phyloP scores from a whole-genome alignment of 2,113 vertebrate genomes.

The Xenopus laevis region DNA sequence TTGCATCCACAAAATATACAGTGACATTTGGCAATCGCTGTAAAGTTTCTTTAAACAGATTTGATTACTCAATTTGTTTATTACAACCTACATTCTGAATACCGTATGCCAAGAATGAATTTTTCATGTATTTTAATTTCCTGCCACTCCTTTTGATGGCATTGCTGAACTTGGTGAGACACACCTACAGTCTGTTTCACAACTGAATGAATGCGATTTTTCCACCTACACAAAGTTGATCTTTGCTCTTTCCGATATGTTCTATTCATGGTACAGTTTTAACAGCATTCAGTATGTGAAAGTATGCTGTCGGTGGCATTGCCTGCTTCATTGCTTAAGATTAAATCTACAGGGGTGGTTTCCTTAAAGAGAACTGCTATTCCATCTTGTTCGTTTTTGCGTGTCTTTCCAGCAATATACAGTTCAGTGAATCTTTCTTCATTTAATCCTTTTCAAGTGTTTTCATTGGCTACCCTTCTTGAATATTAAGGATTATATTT shows the following conservation, averaged over 20 bases:
- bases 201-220: slow-evolving; percentile 44
- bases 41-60: background rate
- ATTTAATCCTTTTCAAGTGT: no score
- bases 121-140: slow-evolving; percentile 26
- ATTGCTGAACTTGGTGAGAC: slow-evolving; percentile 38
- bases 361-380: no score
- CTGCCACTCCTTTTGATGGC: slow-evolving; percentile 40
- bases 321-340: no score
- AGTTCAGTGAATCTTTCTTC: no score
- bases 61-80: background rate
- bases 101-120: slow-evolving; percentile 13
- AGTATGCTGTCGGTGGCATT: no score
- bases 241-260: slow-evolving; percentile 36
- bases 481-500: no score
- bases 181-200: slow-evolving; percentile 38
- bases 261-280: background rate
- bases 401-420: no score
- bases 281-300: no score
- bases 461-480: no score
- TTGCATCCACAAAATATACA: background rate
- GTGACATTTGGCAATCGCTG: background rate
- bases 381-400: no score
- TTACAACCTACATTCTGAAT: slow-evolving; percentile 14
- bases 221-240: slow-evolving; percentile 32
- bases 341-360: no score